Evolutionary conservation across 2,113 vertebrate genomes (phyloP), one percentile per base, ranked within the genome.

Genomic region (Montifringilla adamsi): DNA sequence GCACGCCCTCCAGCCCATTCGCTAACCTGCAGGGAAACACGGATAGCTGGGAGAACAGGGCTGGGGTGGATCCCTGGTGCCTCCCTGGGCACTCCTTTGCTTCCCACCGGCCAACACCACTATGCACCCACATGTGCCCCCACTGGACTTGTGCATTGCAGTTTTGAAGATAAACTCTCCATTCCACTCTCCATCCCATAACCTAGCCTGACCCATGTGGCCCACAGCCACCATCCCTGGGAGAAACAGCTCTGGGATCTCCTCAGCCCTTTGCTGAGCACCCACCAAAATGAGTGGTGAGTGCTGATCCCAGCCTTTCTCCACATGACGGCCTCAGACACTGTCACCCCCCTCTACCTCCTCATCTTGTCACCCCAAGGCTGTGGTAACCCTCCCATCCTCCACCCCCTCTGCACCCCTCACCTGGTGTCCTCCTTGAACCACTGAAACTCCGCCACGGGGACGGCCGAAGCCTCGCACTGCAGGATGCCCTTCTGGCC

Each of bases 361-460:
- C 50, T 60, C 78, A 41, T 33, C 30, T 26, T 2, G 1, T 27
- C 33, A 1, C 35, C 44, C 27, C 5, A 4, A 26, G 43, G 37
- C 26, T 22, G 8, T 8, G 37, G 39, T 43, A 30, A 18, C 16
- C 16, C 13, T 9, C 0, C 11, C 2, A 0, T 3, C 10, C 43
- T 26, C 15, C 20, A 37, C 16, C 13, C 0, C 12, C n/a, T 6
- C 15, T 12, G 1, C n/a, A 55, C 33, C 14, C 35, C 85, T 90
- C 28, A 93, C 99, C 99, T 99, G 95, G 98, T 98, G 52, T 99
- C 99, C 96, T 99, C 99, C 96, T 99, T 99, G 98, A 99, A 99
- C 99, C 99, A 99, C 97, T 99, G 99, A 64, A 99, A 99, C 82
- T 99, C 98, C 5, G 99, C 99, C 84, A 98, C 97, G 0, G 99